These are phyloP conservation scores for human (Homo sapiens) DNA, from an alignment of 2,113 vertebrate genomes.

Conservation along the genomic window GRCh38 chr14:56547001-56547500, in stretches of 20 bases:
- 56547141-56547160: slow-evolving; percentile 77
- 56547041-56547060: neutral
- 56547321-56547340: slow-evolving; percentile 82
- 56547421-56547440: slow-evolving; percentile 83
- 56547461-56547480: slow-evolving; percentile 87
- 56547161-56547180: slow-evolving; percentile 80
- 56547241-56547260: slow-evolving; percentile 81
- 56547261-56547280: slow-evolving; percentile 71
- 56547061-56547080: neutral
- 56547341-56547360: slow-evolving; percentile 79
- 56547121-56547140: slow-evolving; percentile 31
- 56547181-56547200: slow-evolving; percentile 82
- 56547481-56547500: slow-evolving; percentile 80
- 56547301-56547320: slow-evolving; percentile 79
- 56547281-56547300: slow-evolving; percentile 77
- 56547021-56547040: neutral
- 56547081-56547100: slow-evolving; percentile 54
- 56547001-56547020: neutral
- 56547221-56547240: slow-evolving; percentile 78
- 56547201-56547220: slow-evolving; percentile 84
- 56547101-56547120: slow-evolving; percentile 48
- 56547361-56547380: slow-evolving; percentile 71
- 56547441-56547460: slow-evolving; percentile 88
- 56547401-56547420: slow-evolving; percentile 85
- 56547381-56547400: slow-evolving; percentile 83